A percentile compares a stretch with the other conserved stretches of the same genome.
These are phyloP conservation scores for Allolobophora icterica DNA, from an alignment of 2,888 invertebrate species.

Conservation along the genomic window DNA sequence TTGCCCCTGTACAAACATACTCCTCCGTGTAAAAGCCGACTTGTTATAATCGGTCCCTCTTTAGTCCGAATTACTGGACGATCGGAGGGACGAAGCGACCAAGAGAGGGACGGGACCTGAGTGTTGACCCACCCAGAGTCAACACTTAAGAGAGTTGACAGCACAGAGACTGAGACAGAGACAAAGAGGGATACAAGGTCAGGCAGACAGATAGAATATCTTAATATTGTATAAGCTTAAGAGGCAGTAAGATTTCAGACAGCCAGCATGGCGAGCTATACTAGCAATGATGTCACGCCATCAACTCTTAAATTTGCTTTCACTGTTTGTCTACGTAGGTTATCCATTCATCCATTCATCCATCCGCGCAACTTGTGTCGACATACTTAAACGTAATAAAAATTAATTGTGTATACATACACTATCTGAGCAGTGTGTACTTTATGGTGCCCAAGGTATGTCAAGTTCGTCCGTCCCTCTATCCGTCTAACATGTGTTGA, in stretches of 20 bases:
- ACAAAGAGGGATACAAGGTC: background rate
- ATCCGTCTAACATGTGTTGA: background rate
- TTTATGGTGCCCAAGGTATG: background rate
- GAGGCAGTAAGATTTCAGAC: background rate
- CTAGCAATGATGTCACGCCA: background rate
- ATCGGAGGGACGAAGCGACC: background rate
- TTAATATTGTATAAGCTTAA: background rate
- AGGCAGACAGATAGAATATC: background rate
- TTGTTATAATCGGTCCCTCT: background rate
- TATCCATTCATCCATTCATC: background rate
- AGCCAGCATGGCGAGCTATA: background rate
- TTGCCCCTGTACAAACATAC: background rate
- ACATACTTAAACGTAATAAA: background rate
- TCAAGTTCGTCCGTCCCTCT: background rate
- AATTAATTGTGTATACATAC: background rate
- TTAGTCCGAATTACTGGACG: background rate
- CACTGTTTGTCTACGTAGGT: background rate
- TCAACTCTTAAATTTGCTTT: background rate
- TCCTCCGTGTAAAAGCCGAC: background rate
- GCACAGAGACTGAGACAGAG: background rate
- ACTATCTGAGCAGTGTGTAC: background rate
- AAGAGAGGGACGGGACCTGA: background rate
- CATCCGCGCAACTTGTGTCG: background rate
- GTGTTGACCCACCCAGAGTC: slow-evolving; percentile 4
- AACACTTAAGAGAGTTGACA: background rate